Evolutionary conservation across 2,113 vertebrate species (phyloP).

Genomic region (Bubo blakistoni): DNA sequence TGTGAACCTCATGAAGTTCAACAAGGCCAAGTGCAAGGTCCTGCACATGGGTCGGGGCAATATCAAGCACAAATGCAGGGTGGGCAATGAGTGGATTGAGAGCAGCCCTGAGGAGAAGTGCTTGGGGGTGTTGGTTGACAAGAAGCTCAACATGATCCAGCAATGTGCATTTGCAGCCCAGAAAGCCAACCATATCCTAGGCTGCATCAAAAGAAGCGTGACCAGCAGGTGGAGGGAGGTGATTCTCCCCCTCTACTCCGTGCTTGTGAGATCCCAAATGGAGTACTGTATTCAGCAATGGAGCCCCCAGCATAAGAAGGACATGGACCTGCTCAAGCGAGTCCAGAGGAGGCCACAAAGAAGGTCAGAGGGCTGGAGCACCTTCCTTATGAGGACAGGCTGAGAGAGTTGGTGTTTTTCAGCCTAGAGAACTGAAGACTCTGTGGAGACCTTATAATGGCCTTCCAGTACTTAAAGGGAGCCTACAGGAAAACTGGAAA

Average conservation of each 20-base stretch:
- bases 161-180: no score
- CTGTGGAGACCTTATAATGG: background rate
- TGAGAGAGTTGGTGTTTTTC: background rate
- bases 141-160: no score
- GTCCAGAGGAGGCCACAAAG: background rate
- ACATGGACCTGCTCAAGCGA: background rate
- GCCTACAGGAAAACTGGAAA: background rate
- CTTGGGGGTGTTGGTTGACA: no score
- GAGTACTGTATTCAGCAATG: background rate
- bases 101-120: no score
- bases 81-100: no score
- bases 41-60: no score
- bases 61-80: no score
- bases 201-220: no score
- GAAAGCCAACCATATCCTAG: no score
- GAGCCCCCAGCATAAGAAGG: background rate
- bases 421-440: background rate
- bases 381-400: background rate
- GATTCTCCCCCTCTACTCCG: background rate
- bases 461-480: background rate
- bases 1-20: no score
- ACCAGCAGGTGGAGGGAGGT: background rate
- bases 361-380: background rate
- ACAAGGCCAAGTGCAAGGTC: no score
- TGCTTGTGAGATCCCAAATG: background rate